A percentile compares a stretch with the other conserved stretches of the same genome.
Conservation (phyloP, 2,113 vertebrate species). For the Andinoacara biseriatus region DNA sequence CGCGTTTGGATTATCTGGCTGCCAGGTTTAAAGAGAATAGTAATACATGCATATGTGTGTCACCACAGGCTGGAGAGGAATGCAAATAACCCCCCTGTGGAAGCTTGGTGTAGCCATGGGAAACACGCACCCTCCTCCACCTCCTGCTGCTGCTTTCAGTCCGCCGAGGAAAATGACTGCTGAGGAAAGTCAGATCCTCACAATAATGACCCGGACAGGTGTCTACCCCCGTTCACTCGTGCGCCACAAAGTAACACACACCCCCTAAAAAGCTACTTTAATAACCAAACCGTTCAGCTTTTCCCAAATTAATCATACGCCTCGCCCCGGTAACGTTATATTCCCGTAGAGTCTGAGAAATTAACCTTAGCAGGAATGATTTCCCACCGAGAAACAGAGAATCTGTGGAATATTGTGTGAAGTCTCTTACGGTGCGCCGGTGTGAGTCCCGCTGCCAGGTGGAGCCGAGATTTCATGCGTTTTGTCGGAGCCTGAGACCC, state of each 20-base stretch:
- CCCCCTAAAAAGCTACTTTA: background rate
- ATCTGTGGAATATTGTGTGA: background rate
- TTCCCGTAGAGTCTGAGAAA: slow-evolving; percentile 2
- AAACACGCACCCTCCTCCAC: slow-evolving; percentile 58
- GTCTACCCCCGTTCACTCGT: background rate
- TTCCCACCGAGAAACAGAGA: background rate
- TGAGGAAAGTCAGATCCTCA: slow-evolving; percentile 27
- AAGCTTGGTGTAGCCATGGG: slow-evolving; percentile 77
- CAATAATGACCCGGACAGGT: slow-evolving; percentile 52
- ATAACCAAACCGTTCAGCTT: background rate
- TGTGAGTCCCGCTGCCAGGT: slow-evolving; percentile 7
- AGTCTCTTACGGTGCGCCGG: slow-evolving; percentile 37
- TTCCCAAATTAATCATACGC: background rate
- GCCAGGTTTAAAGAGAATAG: background rate
- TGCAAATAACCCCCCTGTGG: slow-evolving; percentile 8
- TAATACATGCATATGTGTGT: background rate
- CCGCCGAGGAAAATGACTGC: slow-evolving; percentile 27
- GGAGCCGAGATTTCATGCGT: slow-evolving; percentile 17
- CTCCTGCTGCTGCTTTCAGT: background rate
- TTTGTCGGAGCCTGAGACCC: slow-evolving; percentile 12
- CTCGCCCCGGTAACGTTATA: background rate
- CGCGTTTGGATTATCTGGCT: background rate
- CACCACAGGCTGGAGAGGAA: slow-evolving; percentile 10
- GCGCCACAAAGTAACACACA: background rate
- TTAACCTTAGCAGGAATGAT: slow-evolving; percentile 23